phyloP scores from a whole-genome alignment of 2,113 vertebrate species.

The Paralichthys olivaceus region DNA sequence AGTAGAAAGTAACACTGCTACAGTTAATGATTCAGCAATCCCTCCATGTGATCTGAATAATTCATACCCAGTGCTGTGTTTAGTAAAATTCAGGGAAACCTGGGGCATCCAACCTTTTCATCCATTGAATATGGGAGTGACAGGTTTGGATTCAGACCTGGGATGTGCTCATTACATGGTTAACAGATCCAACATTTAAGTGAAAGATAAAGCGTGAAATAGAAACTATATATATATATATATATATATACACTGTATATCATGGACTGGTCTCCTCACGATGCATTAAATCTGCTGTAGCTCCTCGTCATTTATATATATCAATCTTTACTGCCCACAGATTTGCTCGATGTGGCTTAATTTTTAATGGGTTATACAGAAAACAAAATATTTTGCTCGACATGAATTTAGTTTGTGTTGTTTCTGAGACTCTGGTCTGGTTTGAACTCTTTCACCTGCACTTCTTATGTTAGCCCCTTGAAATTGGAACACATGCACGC shows the following conservation, averaged over 20 bases:
- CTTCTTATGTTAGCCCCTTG: not conserved
- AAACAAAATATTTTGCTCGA: too few species aligned
- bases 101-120: not conserved
- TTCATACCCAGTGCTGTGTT: conserved; percentile 12
- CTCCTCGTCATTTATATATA: too few species aligned
- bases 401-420: too few species aligned
- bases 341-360: too few species aligned
- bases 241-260: too few species aligned
- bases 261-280: too few species aligned
- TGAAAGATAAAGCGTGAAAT: too few species aligned
- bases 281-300: too few species aligned
- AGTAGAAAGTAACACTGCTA: not conserved
- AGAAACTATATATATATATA: too few species aligned
- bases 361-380: too few species aligned
- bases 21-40: conserved; percentile 53
- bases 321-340: too few species aligned
- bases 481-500: not conserved
- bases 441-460: not conserved
- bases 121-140: not conserved
- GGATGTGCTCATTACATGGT: not conserved
- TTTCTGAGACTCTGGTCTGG: too few species aligned
- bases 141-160: not conserved
- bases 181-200: not conserved
- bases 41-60: conserved; percentile 40
- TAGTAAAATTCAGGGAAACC: not conserved